Conservation (phyloP, 2,113 vertebrate genomes). For the Entomyzon cyanotis region DNA sequence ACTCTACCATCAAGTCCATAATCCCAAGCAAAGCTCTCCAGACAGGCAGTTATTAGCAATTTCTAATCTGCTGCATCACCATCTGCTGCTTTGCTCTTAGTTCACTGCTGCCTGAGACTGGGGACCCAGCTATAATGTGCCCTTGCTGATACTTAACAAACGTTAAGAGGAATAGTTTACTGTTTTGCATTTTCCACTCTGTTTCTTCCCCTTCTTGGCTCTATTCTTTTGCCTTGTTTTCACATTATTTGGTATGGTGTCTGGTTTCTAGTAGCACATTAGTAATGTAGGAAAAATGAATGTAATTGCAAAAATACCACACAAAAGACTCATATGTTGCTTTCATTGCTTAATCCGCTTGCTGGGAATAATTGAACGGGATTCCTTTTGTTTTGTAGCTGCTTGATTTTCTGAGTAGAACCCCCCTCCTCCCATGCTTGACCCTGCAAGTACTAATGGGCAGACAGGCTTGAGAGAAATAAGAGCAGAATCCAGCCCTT, state of each 20-base stretch:
- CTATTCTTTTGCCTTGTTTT: slow-evolving; percentile 22
- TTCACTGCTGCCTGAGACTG: background rate
- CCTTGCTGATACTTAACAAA: background rate
- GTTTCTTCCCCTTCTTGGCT: slow-evolving; percentile 37
- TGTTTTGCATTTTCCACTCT: slow-evolving; percentile 19
- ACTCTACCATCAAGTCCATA: background rate
- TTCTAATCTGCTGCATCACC: slow-evolving; percentile 19
- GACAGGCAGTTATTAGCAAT: background rate
- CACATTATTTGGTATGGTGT: slow-evolving; percentile 18
- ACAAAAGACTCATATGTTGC: slow-evolving; percentile 42
- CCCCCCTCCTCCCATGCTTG: background rate
- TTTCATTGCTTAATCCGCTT: slow-evolving; percentile 58
- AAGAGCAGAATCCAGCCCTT: background rate
- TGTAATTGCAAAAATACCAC: slow-evolving; percentile 50
- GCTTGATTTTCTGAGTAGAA: slow-evolving; percentile 22
- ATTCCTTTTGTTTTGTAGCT: slow-evolving; percentile 60
- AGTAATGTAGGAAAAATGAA: slow-evolving; percentile 58
- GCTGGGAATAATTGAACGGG: slow-evolving; percentile 34
- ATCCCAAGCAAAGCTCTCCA: slow-evolving; percentile 16
- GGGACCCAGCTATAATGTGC: background rate
- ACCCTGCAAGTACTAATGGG: background rate
- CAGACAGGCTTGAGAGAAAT: background rate
- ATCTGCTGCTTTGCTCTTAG: slow-evolving; percentile 37
- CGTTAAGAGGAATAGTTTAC: background rate
- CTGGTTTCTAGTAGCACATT: slow-evolving; percentile 49